phyloP scores from a whole-genome alignment of 2,113 vertebrate species.

The Columba janthina region DNA sequence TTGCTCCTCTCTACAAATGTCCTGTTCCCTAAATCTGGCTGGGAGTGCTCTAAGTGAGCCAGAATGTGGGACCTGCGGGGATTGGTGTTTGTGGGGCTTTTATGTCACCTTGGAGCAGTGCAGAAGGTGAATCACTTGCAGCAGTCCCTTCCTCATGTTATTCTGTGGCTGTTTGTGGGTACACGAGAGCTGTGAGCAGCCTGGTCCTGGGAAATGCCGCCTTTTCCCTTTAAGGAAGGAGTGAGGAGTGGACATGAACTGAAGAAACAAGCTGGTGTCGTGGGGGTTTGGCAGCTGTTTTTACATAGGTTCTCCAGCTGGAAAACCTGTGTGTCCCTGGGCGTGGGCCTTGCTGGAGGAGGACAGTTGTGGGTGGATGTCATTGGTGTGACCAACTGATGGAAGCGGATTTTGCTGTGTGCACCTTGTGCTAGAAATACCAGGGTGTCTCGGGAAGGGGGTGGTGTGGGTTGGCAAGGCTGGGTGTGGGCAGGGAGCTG shows the following conservation, averaged over 20 bases:
- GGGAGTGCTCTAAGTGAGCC: background rate
- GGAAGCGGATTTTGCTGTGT: background rate
- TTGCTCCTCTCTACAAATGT: background rate
- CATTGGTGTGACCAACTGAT: background rate
- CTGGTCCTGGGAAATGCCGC: background rate
- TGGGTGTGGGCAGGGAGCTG: background rate
- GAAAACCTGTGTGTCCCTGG: background rate
- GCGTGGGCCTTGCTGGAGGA: background rate
- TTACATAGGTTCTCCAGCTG: background rate
- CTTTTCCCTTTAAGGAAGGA: background rate
- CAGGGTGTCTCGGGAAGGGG: background rate
- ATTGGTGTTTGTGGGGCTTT: background rate
- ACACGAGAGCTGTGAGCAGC: background rate
- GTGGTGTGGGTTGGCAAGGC: background rate
- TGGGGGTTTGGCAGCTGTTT: background rate
- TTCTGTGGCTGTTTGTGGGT: background rate
- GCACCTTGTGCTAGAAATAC: background rate
- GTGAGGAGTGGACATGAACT: background rate
- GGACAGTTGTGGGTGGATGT: background rate
- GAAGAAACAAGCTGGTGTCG: background rate
- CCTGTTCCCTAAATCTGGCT: background rate
- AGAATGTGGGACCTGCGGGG: background rate
- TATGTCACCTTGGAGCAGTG: background rate
- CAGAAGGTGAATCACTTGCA: background rate
- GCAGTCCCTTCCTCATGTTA: accelerated